phyloP scores from a whole-genome alignment of 2,888 invertebrate species.

The Conchocele bisecta region DNA sequence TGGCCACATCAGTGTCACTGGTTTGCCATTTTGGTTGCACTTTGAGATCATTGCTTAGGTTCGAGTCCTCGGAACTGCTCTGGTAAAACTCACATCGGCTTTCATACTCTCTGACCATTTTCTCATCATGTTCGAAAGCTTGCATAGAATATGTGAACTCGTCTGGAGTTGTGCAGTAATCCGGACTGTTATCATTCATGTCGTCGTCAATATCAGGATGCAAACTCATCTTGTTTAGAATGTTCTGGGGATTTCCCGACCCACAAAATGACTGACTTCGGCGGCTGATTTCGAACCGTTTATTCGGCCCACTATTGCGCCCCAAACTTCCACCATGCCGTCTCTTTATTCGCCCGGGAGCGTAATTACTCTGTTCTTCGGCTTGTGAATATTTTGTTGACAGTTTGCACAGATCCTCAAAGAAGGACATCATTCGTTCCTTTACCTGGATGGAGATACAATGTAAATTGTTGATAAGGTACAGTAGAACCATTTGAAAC shows the following conservation, averaged over 20 bases:
- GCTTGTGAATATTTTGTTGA: constrained; percentile 51
- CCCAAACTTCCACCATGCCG: constrained; percentile 63
- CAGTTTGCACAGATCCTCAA: constrained; percentile 70
- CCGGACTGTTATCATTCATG: constrained; percentile 24
- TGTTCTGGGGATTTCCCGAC: constrained; percentile 48
- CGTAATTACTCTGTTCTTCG: constrained; percentile 53
- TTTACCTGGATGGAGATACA: constrained; percentile 72
- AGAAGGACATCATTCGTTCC: constrained; percentile 71
- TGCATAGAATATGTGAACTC: constrained; percentile 48
- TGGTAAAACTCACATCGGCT: constrained; percentile 50
- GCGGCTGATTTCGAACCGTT: constrained; percentile 52
- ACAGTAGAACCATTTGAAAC: too few species aligned
- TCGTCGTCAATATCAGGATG: constrained; percentile 31
- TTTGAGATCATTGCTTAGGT: constrained; percentile 53
- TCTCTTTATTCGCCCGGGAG: constrained; percentile 68
- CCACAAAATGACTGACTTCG: constrained; percentile 66
- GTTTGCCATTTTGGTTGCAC: constrained; percentile 32
- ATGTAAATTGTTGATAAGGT: too few species aligned
- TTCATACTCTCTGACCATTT: constrained; percentile 31
- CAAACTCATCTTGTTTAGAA: constrained; percentile 50
- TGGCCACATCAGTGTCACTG: constrained; percentile 22
- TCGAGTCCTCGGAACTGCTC: constrained; percentile 53
- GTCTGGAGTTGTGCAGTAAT: constrained; percentile 26
- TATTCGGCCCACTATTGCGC: constrained; percentile 50
- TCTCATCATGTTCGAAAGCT: constrained; percentile 20